Evolutionary conservation across 2,113 vertebrate genomes (phyloP).

Genomic region (Athene noctua): DNA sequence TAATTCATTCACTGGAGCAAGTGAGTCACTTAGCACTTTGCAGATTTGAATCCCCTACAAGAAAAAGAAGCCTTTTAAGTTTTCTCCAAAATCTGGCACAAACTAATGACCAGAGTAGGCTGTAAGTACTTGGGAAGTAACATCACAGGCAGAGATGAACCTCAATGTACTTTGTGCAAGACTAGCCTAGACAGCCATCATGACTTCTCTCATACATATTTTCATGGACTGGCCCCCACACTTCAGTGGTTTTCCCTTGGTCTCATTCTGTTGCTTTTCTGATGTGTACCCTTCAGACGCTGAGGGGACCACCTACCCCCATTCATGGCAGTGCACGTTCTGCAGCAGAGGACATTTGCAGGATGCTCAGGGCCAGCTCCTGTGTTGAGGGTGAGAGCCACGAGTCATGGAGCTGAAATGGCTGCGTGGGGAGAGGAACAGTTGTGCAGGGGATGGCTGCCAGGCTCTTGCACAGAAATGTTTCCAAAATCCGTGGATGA

Average conservation of each 20-base stretch:
- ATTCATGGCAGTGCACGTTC: not conserved
- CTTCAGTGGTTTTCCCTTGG: not conserved
- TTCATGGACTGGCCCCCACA: not conserved
- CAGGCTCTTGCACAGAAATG: not conserved
- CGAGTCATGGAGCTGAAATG: not conserved
- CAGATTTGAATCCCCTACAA: not conserved
- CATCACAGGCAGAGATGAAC: fast-evolving
- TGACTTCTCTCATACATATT: not conserved
- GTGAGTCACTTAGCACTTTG: not conserved
- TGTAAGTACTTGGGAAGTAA: not conserved
- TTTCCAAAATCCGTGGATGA: not conserved
- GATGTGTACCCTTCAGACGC: not conserved
- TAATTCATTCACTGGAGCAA: not conserved
- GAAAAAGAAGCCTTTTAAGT: not conserved
- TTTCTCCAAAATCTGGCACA: not conserved
- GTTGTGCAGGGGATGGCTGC: not conserved
- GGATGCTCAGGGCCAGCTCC: not conserved
- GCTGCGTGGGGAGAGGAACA: not conserved
- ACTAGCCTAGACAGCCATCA: not conserved
- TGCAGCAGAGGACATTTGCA: fast-evolving
- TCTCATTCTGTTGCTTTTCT: not conserved
- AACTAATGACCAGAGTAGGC: not conserved
- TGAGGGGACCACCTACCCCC: fast-evolving
- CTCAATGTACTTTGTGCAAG: not conserved
- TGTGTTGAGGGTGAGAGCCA: not conserved